Evolutionary conservation across 2,888 invertebrate species (phyloP).

Genomic region (Phortica magna): DNA sequence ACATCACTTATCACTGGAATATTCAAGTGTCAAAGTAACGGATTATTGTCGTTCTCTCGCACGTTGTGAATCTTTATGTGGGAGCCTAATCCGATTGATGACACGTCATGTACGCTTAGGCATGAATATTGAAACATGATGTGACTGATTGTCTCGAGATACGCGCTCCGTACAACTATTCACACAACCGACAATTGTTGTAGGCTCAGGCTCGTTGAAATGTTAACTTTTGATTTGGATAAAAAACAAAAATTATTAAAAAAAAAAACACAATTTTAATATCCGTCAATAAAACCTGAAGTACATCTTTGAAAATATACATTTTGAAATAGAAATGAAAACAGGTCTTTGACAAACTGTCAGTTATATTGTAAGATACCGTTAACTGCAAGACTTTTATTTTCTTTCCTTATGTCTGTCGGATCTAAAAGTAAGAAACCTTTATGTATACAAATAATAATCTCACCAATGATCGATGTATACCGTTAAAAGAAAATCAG

Average conservation of each 20-base stretch:
- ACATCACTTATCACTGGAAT: conserved; percentile 52
- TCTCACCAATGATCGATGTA: too few relatives aligned
- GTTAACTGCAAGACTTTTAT: background rate
- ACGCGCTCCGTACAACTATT: conserved; percentile 40
- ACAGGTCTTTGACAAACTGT: conserved; percentile 19
- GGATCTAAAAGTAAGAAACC: too few relatives aligned
- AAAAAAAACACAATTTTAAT: background rate
- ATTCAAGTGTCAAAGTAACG: conserved; percentile 56
- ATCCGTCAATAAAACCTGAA: conserved; percentile 12
- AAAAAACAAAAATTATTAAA: background rate
- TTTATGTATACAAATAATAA: too few relatives aligned
- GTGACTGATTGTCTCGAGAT: conserved; percentile 14
- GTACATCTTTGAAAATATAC: background rate
- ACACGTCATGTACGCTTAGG: conserved; percentile 60
- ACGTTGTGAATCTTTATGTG: conserved; percentile 58
- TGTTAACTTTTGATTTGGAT: conserved; percentile 14
- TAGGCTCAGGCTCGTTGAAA: conserved; percentile 51
- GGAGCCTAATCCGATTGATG: conserved; percentile 67
- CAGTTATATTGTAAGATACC: background rate
- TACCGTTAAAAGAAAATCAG: too few relatives aligned
- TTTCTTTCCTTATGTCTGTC: background rate
- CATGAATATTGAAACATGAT: conserved; percentile 23
- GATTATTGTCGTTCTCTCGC: conserved; percentile 37
- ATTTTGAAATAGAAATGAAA: conserved; percentile 9
- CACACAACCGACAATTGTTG: conserved; percentile 53